Conservation (phyloP, 1,140 invertebrate species). For the Heterodera carotae region DNA sequence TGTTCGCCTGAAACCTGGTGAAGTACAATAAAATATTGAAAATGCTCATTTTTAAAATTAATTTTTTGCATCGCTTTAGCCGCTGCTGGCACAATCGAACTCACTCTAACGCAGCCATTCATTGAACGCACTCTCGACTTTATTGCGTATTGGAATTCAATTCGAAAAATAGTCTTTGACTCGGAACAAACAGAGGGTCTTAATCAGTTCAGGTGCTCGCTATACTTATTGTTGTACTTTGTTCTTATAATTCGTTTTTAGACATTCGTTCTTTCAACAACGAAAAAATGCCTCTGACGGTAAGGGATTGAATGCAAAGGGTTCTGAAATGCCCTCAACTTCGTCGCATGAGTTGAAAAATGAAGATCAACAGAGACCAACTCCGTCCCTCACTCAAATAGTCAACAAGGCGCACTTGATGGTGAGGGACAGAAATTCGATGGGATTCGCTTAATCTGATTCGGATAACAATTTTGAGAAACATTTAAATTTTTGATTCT, state of each 20-base stretch:
- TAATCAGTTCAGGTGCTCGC: background rate
- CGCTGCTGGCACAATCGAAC: conserved; percentile 45
- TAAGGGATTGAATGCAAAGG: background rate
- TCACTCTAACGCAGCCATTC: conserved; percentile 60
- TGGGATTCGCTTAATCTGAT: no score
- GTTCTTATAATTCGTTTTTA: background rate
- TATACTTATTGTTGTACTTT: background rate
- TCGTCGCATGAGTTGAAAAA: background rate
- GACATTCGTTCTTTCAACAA: background rate
- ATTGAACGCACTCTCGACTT: conserved; percentile 57
- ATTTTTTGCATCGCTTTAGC: conserved; percentile 37
- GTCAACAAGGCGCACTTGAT: no score
- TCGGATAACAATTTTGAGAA: no score
- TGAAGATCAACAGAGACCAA: no score
- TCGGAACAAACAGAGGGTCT: conserved; percentile 4
- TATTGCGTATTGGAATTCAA: conserved; percentile 31
- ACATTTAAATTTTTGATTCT: background rate
- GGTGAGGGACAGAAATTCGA: no score
- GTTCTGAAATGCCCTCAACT: conserved; percentile 5
- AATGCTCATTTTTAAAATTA: background rate
- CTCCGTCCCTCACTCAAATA: no score
- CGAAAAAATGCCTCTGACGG: background rate
- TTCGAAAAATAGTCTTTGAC: conserved; percentile 20
- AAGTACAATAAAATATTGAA: no score
- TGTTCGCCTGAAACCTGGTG: conserved; percentile 32